Evolutionary conservation across 2,113 vertebrate species (phyloP), one percentile per base, ranked within the genome.

Genomic region (Pygoscelis antarcticus): DNA sequence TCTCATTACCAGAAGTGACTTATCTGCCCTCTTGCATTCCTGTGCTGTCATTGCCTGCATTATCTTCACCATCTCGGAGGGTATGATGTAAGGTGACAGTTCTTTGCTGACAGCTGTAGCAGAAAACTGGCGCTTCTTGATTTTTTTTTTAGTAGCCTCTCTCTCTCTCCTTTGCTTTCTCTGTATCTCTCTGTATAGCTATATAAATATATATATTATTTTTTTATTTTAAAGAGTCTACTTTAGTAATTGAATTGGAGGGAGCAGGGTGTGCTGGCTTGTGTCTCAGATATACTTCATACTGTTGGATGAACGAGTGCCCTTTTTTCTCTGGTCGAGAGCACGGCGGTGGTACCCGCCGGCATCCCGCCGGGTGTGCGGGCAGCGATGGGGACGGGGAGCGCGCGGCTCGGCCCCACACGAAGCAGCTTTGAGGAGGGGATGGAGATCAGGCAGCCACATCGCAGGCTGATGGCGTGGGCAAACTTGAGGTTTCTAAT

Each of bases 1-100:
- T 98, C 95, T 98, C 98, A 96, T 98, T 98, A 97, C 97, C 98
- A 97, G 96, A 98, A 98, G 98, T 98, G 97, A 98, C 97, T 94
- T 97, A 94, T 95, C 94, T 96, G 93, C 95, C 93, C 95, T 96
- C 93, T 93, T 93, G 96, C 87, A 94, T 97, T 97, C 95, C 94
- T 80, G 72, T 95, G 93, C 96, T 97, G 87, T 97, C 97, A 83
- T 91, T 96, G 93, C 94, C 93, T 93, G 66, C 93, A 4, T 97
- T 97, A 82, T 93, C 86, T 97, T 97, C 94, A 93, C 97, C 96
- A 76, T 95, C 95, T 93, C 36, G n/a, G 93, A 97, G 97, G 96
- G 93, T 83, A 40, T 95, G 94, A 91, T 96, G 96, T 51, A 89
- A 95, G 96, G 80, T 95, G 92, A 76, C 42, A 96, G 94, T 95